Base-by-base conservation (phyloP, 2,797 vertebrate species). In the Silurus lanzhouensis region DNA sequence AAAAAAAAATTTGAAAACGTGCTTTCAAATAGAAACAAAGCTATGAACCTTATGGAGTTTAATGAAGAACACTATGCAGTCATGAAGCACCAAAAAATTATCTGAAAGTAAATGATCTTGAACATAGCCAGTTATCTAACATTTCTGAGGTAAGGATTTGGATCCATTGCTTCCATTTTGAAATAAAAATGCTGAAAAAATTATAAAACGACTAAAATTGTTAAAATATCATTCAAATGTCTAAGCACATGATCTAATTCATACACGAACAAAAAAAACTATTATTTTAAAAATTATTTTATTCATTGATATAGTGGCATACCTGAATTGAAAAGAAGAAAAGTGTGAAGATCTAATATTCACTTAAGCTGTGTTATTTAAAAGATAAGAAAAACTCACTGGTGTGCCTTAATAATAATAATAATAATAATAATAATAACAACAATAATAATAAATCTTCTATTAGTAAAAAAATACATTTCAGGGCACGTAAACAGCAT, bases 391-490 rank as follows among this genome's bases (percentile, higher is more conserved):
- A 95, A 95, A 92, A 96, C 96, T 20, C 96, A 97, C 95, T 95
- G 94, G 95, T 98, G 97, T 97, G 97, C 97, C 97, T 89, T 97
- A 95, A 97, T 9, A 57, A 57, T 55, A 46, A 55, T 17, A 31
- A 25, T 27, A 58, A 76, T 48, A 48, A 72, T 17, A 27, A 38
- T 27, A 25, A 79, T 25, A 15, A 79, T 38, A 38, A 61, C 6
- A 38, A 78, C 22, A 44, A 46, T 44, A 38, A 61, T 44, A 38
- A 78, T 98, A 98, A 97, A 97, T 96, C 89, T 96, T 98, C 96
- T 98, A 98, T 99, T 99, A 99, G 97, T 99, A 99, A 96, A 99
- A 99, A 99, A 99, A 99, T 99, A 99, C 97, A 98, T 97, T 99
- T 98, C 96, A 96, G 98, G 97, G 97, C 98, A 98, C 97, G 96